Base-by-base conservation (phyloP, 2,797 vertebrate species). In the Ispidina lecontei region DNA sequence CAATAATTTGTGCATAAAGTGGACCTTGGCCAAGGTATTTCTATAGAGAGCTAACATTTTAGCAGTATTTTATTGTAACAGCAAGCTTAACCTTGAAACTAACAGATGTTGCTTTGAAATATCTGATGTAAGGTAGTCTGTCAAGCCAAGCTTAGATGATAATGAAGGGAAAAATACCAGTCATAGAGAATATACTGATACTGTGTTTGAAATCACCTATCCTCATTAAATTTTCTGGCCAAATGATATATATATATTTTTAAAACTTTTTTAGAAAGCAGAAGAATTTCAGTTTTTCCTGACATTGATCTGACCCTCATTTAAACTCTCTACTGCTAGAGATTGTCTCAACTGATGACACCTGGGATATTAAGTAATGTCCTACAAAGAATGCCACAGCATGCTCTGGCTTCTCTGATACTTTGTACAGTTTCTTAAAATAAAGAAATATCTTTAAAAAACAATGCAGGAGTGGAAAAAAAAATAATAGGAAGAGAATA, bases 41-140 rank as follows among this genome's bases (percentile, higher is more conserved):
- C 83, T 94, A 29, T 4, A 16, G 77, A 82, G 73, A 90, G 49
- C 49, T 77, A 95, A 77, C 49, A 71, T 95, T 94, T 93, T 54
- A 76, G 37, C 47, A 64, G 37, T 64, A 54, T 43, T 79, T 76
- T 33, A 55, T n/a, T 85, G 31, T 79, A 92, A 79, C 46, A 82
- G 39, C 22, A 60, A 90, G 28, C 25, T 72, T 89, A 89, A 90
- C 91, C 86, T 93, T 92, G 81, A 93, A 94, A 91, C 49, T 68
- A 93, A 82, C 59, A 92, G 84, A 73, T 84, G 56, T 84, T 93
- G 41, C 79, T 95, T 96, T 90, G 72, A 94, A 96, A 73, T 71
- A 80, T 93, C 75, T 81, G 44, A 69, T 78, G 31, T 47, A 54
- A 74, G 63, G 46, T 72, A 96, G 83, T 77, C 63, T 73, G 26